Percentiles rank a stretch among this genome's conserved stretches.
phyloP scores from a whole-genome alignment of 2,113 vertebrate species.

The Chrysemys picta region DNA sequence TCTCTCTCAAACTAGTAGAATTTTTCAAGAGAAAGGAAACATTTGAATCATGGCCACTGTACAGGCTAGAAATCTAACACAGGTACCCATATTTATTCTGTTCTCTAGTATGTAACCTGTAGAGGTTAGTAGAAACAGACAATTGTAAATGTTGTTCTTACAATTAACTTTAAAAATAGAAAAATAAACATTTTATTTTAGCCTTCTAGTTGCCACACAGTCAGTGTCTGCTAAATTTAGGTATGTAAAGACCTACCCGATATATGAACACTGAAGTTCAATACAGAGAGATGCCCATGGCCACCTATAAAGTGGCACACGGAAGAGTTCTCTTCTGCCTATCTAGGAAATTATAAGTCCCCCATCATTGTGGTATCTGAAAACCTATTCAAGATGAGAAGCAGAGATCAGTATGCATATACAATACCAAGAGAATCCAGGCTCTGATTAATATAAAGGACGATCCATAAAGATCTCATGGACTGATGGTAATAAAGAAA shows the following conservation, averaged over 20 bases:
- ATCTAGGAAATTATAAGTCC: background rate
- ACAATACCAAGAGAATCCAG: background rate
- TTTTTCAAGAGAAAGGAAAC: background rate
- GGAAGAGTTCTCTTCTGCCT: background rate
- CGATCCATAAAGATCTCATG: constrained; percentile 30
- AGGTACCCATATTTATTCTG: background rate
- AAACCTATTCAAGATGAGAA: background rate
- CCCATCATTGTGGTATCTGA: background rate
- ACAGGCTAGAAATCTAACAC: background rate
- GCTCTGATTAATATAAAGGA: constrained; percentile 42
- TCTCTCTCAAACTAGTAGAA: background rate
- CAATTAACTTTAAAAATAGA: background rate
- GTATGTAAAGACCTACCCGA: background rate
- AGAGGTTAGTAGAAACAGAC: background rate
- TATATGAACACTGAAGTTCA: background rate
- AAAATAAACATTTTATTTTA: background rate
- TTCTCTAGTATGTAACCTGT: background rate
- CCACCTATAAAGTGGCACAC: background rate
- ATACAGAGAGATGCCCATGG: background rate
- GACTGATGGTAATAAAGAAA: background rate
- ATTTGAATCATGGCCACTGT: background rate
- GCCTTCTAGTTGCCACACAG: background rate
- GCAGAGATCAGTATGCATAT: background rate
- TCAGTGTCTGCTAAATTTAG: background rate
- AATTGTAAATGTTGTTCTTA: background rate